Percentiles rank a stretch among this genome's conserved stretches.
Evolutionary conservation across 2,888 invertebrate species (phyloP).

Genomic region (Ophion slaviceki): DNA sequence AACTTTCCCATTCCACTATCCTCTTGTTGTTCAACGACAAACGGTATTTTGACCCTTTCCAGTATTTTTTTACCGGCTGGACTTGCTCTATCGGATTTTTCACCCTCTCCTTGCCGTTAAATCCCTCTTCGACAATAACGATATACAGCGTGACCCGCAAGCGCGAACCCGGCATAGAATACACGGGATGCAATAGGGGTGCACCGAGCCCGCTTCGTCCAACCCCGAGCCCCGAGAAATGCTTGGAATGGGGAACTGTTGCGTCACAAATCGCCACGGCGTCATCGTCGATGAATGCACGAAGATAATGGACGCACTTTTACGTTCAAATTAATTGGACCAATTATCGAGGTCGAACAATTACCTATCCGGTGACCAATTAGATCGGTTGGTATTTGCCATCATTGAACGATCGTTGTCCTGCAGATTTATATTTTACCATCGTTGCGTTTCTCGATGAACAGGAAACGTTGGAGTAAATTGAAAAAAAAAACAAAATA

Average conservation of each 20-base stretch:
- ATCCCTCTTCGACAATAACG: constrained; percentile 72
- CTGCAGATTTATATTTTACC: constrained; percentile 19
- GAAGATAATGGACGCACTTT: constrained; percentile 79
- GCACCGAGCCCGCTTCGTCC: constrained; percentile 62
- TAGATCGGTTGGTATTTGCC: constrained; percentile 79
- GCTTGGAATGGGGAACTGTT: constrained; percentile 53
- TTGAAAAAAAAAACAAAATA: constrained; percentile 10
- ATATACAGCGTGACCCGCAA: constrained; percentile 76
- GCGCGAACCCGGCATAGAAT: constrained; percentile 50
- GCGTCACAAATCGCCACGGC: constrained; percentile 66
- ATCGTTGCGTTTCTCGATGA: constrained; percentile 27
- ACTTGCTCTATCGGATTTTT: constrained; percentile 66
- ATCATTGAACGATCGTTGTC: constrained; percentile 65
- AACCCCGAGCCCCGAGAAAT: constrained; percentile 51
- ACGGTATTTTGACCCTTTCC: constrained; percentile 42
- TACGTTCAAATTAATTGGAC: constrained; percentile 82
- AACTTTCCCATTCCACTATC: constrained; percentile 17
- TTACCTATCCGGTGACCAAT: constrained; percentile 81
- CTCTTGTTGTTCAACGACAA: constrained; percentile 46
- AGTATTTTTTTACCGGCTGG: constrained; percentile 50
- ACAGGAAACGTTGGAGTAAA: constrained; percentile 23
- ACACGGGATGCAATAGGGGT: constrained; percentile 53
- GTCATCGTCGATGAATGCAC: constrained; percentile 74
- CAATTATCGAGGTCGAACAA: constrained; percentile 81
- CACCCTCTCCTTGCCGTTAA: constrained; percentile 61